Evolutionary conservation across 1,140 invertebrate species (phyloP).

Genomic region (Trachelipus rathkii): DNA sequence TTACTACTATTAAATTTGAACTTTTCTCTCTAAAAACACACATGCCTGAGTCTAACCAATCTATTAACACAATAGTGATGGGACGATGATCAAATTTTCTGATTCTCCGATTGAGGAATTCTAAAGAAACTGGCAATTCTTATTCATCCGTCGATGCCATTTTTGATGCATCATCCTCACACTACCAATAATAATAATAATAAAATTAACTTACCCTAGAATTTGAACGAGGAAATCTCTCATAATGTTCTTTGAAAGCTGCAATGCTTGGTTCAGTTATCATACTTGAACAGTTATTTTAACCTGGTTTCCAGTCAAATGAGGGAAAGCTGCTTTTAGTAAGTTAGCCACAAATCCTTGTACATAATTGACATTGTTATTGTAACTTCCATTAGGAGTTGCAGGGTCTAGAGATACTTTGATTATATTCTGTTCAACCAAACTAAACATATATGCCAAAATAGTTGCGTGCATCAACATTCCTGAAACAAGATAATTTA

Average conservation of each 20-base stretch:
- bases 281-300: slow-evolving; percentile 96
- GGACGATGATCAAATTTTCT: too few species aligned
- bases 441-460: slow-evolving; percentile 90
- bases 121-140: too few species aligned
- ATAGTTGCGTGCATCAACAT: slow-evolving; percentile 94
- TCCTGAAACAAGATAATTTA: slow-evolving; percentile 52
- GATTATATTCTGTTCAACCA: slow-evolving; percentile 84
- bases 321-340: slow-evolving; percentile 86
- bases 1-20: too few species aligned
- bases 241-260: slow-evolving; percentile 96
- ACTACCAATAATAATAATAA: background rate
- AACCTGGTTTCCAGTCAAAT: slow-evolving; percentile 93
- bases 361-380: slow-evolving; percentile 77
- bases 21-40: too few species aligned
- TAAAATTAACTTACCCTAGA: slow-evolving; percentile 67
- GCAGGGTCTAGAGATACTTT: slow-evolving; percentile 65
- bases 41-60: too few species aligned
- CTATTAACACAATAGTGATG: too few species aligned
- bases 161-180: too few species aligned
- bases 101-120: too few species aligned
- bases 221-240: slow-evolving; percentile 99
- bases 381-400: slow-evolving; percentile 52
- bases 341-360: slow-evolving; percentile 88
- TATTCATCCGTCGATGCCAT: too few species aligned
- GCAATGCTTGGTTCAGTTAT: slow-evolving; percentile 92